Conservation (phyloP, 2,797 vertebrate species). For the Galaxias olidus region DNA sequence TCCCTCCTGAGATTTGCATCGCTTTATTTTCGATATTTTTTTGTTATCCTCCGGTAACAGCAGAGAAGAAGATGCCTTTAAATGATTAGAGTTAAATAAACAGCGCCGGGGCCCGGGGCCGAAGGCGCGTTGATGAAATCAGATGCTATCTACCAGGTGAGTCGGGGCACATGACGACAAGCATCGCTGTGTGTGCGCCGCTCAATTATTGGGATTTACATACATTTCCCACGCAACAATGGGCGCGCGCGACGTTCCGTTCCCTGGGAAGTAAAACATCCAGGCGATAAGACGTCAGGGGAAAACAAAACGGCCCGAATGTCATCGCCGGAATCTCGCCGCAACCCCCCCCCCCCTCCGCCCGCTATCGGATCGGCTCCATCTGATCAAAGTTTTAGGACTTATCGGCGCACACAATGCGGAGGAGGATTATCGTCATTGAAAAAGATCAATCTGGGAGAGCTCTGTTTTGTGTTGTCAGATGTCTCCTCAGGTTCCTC, state of each 20-base stretch:
- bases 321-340: constrained; percentile 17
- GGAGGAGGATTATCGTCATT: constrained; percentile 36
- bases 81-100: constrained; percentile 79
- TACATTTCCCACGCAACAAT: constrained; percentile 50
- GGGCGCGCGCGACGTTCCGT: constrained; percentile 24
- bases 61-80: constrained; percentile 71
- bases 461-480: constrained; percentile 16
- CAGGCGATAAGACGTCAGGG: not conserved
- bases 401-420: constrained; percentile 36
- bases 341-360: not conserved
- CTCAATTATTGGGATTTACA: constrained; percentile 61
- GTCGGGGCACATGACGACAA: constrained; percentile 59
- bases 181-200: constrained; percentile 48
- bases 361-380: constrained; percentile 6
- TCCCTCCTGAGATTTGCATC: constrained; percentile 27
- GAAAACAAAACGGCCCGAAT: constrained; percentile 12
- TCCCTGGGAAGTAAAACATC: constrained; percentile 14
- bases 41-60: constrained; percentile 41
- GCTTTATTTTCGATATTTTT: constrained; percentile 21
- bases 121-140: constrained; percentile 62
- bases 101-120: constrained; percentile 64
- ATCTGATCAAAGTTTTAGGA: constrained; percentile 36
- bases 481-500: constrained; percentile 34
- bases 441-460: constrained; percentile 38
- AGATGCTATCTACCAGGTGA: constrained; percentile 78